Evolutionary conservation across 1,140 invertebrate species (phyloP).

Genomic region (Rhizoglyphus robini): DNA sequence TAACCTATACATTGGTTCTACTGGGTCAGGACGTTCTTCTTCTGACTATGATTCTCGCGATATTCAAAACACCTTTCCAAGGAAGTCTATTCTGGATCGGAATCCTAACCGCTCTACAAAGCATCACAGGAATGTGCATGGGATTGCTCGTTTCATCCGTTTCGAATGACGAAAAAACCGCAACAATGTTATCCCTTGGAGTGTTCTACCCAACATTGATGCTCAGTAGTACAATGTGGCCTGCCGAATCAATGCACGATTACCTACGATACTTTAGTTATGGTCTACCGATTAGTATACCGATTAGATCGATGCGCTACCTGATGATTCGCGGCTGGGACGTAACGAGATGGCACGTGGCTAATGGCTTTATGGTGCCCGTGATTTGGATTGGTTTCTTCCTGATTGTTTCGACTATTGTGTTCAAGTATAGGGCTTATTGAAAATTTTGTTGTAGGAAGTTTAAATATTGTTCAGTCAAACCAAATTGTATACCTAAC

Average conservation of each 20-base stretch:
- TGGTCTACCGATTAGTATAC: slow-evolving; percentile 72
- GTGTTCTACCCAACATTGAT: slow-evolving; percentile 83
- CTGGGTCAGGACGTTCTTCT: slow-evolving; percentile 74
- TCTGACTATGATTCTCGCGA: slow-evolving; percentile 62
- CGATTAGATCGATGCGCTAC: slow-evolving; percentile 31
- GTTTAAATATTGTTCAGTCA: no score
- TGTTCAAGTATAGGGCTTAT: no score
- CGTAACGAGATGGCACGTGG: not conserved
- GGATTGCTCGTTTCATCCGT: slow-evolving; percentile 74
- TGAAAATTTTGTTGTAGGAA: no score
- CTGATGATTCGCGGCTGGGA: slow-evolving; percentile 22
- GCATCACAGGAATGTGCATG: slow-evolving; percentile 84
- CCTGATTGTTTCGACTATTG: no score
- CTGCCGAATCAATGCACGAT: slow-evolving; percentile 78
- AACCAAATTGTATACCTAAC: no score
- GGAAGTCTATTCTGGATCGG: slow-evolving; percentile 62
- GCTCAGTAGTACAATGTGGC: slow-evolving; percentile 67
- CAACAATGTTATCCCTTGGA: slow-evolving; percentile 79
- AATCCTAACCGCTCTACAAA: slow-evolving; percentile 55
- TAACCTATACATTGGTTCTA: slow-evolving; percentile 91
- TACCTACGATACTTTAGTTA: slow-evolving; percentile 64
- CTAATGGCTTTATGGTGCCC: slow-evolving; percentile 18
- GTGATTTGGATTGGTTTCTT: no score
- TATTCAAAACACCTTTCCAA: slow-evolving; percentile 63
- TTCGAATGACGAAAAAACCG: slow-evolving; percentile 75